Base-by-base conservation (phyloP, 2,888 invertebrate species). In the Cremastinae sp. region DNA sequence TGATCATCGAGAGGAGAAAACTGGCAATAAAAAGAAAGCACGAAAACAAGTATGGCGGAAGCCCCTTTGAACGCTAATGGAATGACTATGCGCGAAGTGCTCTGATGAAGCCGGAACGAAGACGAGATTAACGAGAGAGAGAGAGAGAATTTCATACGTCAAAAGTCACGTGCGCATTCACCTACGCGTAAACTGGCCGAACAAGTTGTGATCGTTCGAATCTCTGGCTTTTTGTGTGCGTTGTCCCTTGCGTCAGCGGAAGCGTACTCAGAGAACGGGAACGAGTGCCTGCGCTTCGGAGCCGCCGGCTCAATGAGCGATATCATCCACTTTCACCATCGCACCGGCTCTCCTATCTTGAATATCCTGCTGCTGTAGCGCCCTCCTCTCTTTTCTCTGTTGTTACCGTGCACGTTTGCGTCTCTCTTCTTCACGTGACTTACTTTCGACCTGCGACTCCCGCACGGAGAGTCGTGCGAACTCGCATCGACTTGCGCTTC, bases 321-420 rank as follows among this genome's bases (percentile, higher is more conserved):
- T 75, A 77, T 79, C 76, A 71, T 74, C 77, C 72, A 75, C 79
- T 79, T 79, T 79, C 79, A 79, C 79, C 72, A 53, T 77, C 64
- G 72, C 61, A 37, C 65, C 35, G 47, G 16, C 55, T 56, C 28
- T 45, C 56, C 35, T 58, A 43, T 53, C 35, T 58, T 41, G 58
- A 65, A 68, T 47, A 66, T 58, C 41, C 51, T 53, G 53, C 43
- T 41, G 35, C 10, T 18, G 28, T 39, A 3, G 41, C 41, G 12
- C 1, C 12, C 12, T 41, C 41, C 41, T 41, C 41, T 41, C 9
- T 8, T 9, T 8, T 8, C 12, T 12, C 43, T 10, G 28, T 53
- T 20, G 16, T 28, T 9, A 28, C n/a, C 35, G 58, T 56, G 28
- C 18, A 16, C 16, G 56, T 28, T 3, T 14, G 28, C 28, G 39